Evolutionary conservation across 2,797 vertebrate genomes (phyloP), one percentile per base, ranked within the genome.

Genomic region (Sebastes melanostomus): DNA sequence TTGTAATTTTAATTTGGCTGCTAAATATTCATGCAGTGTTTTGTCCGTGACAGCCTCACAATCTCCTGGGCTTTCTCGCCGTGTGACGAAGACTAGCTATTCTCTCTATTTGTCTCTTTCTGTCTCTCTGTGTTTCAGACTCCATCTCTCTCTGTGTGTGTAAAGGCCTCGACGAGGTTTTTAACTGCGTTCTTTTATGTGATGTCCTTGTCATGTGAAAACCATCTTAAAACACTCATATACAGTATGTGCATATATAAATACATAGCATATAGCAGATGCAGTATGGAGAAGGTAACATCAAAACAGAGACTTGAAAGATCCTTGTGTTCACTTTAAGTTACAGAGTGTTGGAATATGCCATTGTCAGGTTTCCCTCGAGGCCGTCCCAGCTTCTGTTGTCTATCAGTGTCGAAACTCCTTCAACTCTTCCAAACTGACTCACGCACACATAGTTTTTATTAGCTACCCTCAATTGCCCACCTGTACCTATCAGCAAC

Each of bases 11-110:
- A 91, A 95, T 96, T 93, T 90, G 85, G 80, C 83, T 91, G 88
- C 93, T 95, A 94, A 94, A 96, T 95, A 94, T 96, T 95, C 94
- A 95, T 93, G 92, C 81, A 81, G 88, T 88, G 92, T 94, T 94
- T 95, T 94, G 94, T 93, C 92, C 82, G 66, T 93, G 94, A 95
- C 93, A 94, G 94, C 90, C 85, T 89, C 85, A 87, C 87, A 90
- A 90, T 94, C 92, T 93, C 90, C 65, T 83, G 90, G 89, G 93
- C 84, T 93, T 94, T 94, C 87, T 90, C 66, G 20, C 85, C 76
- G 84, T 93, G 86, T 90, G 90, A 90, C 82, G 83, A 92, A 83
- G 86, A 89, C 85, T 77, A 83, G 87, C 89, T 93, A 81, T 92
- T 93, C 86, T 89, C 78, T 88, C 88, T 86, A 52, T 91, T 89